phyloP scores from a whole-genome alignment of 1,140 invertebrate species.

The Pseudomyrmex concolor region DNA sequence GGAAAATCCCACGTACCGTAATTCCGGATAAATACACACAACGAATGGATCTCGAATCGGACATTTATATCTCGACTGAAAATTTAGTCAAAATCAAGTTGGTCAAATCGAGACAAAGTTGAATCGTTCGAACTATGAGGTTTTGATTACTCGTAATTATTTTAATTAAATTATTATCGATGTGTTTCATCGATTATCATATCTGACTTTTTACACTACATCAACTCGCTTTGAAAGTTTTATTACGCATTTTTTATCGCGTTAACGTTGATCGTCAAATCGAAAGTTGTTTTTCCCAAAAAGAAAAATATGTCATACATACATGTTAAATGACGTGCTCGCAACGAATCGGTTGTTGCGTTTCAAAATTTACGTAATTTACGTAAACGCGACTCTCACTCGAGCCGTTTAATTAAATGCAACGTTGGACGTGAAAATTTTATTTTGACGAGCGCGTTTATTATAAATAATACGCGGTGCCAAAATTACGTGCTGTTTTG shows the following conservation, averaged over 20 bases:
- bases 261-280: too few species aligned
- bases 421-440: conserved; percentile 23
- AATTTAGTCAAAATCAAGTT: not conserved
- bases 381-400: conserved; percentile 29
- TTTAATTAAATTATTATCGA: not conserved
- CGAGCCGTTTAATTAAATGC: conserved; percentile 43
- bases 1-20: not conserved
- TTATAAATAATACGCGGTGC: not conserved
- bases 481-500: conserved; percentile 15
- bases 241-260: too few species aligned
- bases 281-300: too few species aligned
- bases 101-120: too few species aligned
- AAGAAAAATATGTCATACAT: too few species aligned
- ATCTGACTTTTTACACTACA: too few species aligned
- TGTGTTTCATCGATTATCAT: too few species aligned
- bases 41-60: not conserved
- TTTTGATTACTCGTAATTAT: too few species aligned
- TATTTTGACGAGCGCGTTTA: conserved; percentile 25
- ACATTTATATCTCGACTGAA: not conserved
- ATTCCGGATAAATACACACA: not conserved
- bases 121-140: too few species aligned
- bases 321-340: not conserved
- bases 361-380: conserved; percentile 28
- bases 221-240: too few species aligned
- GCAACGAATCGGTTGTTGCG: conserved; percentile 1